Conservation (phyloP, 2,888 invertebrate species). For the Platypus cylindrus region DNA sequence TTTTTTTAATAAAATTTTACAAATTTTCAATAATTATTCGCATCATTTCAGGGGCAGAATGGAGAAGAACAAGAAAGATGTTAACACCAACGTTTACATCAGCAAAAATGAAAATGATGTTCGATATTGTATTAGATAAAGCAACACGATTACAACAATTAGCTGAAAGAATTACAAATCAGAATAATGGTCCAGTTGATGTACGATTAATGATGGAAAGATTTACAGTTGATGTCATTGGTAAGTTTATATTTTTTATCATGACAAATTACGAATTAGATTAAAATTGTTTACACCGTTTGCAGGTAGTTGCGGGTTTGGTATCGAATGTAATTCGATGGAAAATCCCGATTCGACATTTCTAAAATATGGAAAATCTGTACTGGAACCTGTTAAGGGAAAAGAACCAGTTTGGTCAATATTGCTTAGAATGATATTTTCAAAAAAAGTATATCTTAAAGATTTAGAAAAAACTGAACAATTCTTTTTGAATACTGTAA, state of each 20-base stretch:
- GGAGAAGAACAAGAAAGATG: constrained; percentile 40
- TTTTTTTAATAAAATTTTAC: too few species aligned
- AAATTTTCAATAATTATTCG: constrained; percentile 22
- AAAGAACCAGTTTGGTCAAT: too few species aligned
- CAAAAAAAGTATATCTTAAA: constrained; percentile 16
- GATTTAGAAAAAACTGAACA: constrained; percentile 3
- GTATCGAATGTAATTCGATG: constrained; percentile 44
- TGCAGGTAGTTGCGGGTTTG: constrained; percentile 47
- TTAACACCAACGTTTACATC: constrained; percentile 52
- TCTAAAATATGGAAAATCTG: constrained; percentile 13
- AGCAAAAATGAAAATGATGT: constrained; percentile 53
- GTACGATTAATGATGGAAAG: constrained; percentile 39
- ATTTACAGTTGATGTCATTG: constrained; percentile 46
- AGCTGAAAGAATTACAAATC: constrained; percentile 24
- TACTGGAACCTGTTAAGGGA: too few species aligned
- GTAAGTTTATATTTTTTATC: too few species aligned
- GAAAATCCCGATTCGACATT: constrained; percentile 33
- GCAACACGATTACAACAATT: constrained; percentile 30
- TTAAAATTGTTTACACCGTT: too few species aligned
- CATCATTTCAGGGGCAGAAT: constrained; percentile 26
- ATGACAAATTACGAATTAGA: too few species aligned
- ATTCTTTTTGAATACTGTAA: constrained; percentile 3
- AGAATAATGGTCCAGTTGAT: constrained; percentile 23
- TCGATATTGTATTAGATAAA: constrained; percentile 42
- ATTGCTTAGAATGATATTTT: too few species aligned